phyloP scores from a whole-genome alignment of 2,888 invertebrate species.

The Pristionchus japonicus region DNA sequence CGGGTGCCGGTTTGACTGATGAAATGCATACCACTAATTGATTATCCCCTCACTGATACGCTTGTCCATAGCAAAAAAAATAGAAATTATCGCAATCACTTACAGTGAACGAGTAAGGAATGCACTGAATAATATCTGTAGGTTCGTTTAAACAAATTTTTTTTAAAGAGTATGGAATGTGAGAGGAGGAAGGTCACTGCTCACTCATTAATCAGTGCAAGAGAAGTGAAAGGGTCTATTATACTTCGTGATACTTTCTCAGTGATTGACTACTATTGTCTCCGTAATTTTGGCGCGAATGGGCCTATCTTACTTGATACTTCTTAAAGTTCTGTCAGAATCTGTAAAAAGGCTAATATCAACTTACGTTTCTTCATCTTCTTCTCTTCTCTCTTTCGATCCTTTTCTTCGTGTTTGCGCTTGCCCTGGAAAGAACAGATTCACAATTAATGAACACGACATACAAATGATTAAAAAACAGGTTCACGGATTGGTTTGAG shows the following conservation, averaged over 20 bases:
- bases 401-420: constrained; percentile 65
- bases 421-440: constrained; percentile 44
- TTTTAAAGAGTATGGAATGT: constrained; percentile 35
- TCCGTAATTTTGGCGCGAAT: background rate
- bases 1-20: constrained; percentile 35
- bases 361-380: constrained; percentile 61
- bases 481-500: too few relatives aligned
- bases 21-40: constrained; percentile 34
- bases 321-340: background rate
- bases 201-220: constrained; percentile 18
- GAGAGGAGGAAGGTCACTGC: constrained; percentile 10
- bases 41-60: constrained; percentile 11
- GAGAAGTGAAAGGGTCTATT: background rate
- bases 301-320: too few relatives aligned
- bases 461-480: background rate
- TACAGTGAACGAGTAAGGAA: too few relatives aligned
- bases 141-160: background rate
- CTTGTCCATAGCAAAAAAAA: too few relatives aligned
- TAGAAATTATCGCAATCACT: too few relatives aligned
- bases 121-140: background rate
- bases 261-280: constrained; percentile 1
- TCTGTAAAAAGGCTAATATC: background rate
- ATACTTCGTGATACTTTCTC: background rate
- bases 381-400: constrained; percentile 55
- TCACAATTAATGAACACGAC: background rate